Conservation (phyloP, 1,140 invertebrate genomes). For the Drosophila sp. region DNA sequence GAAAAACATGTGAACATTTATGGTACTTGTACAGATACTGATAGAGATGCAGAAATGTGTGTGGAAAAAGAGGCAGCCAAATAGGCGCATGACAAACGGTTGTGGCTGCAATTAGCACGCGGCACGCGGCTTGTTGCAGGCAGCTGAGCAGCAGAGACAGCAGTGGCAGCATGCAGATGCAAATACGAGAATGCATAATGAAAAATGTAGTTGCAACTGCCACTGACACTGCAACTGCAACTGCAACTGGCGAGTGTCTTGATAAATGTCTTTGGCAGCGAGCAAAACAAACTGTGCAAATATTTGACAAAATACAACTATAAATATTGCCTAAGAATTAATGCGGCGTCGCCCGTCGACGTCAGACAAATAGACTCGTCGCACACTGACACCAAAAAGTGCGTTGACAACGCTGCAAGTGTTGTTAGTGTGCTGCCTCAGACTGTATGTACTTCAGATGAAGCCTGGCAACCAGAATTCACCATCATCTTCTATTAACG, state of each 20-base stretch:
- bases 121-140: slow-evolving; percentile 42
- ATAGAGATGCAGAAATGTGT: too few relatives aligned
- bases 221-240: slow-evolving; percentile 15
- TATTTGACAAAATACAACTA: slow-evolving; percentile 84
- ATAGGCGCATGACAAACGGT: slow-evolving; percentile 74
- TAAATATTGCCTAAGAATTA: slow-evolving; percentile 83
- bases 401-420: slow-evolving; percentile 57
- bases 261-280: slow-evolving; percentile 80
- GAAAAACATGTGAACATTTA: slow-evolving; percentile 22
- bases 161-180: slow-evolving; percentile 31
- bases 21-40: too few relatives aligned
- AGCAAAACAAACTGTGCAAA: slow-evolving; percentile 81
- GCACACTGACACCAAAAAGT: slow-evolving; percentile 79
- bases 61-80: slow-evolving; percentile 31
- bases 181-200: slow-evolving; percentile 32
- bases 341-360: slow-evolving; percentile 57
- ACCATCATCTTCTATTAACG: slow-evolving; percentile 59
- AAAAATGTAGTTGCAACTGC: slow-evolving; percentile 11
- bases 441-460: background rate
- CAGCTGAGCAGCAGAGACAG: too few relatives aligned
- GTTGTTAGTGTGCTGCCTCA: background rate
- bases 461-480: slow-evolving; percentile 52
- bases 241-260: slow-evolving; percentile 54
- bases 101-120: slow-evolving; percentile 72
- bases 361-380: slow-evolving; percentile 69